Percentiles rank a stretch among this genome's conserved stretches.
Evolutionary conservation across 2,113 vertebrate species (phyloP).

Genomic region (Eptatretus burgeri): DNA sequence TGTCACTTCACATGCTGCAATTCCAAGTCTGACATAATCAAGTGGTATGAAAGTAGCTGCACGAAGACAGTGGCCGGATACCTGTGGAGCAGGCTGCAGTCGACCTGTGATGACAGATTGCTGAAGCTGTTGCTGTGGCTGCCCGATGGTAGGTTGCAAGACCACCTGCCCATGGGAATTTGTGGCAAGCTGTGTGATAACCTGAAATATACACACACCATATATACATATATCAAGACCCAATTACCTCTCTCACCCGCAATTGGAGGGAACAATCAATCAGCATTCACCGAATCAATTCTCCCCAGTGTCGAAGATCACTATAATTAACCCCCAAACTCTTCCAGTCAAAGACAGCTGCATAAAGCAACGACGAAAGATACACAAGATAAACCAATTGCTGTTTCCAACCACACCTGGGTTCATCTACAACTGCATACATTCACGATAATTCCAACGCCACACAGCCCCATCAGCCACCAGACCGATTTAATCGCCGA

Average conservation of each 20-base stretch:
- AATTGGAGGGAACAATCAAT: too few species aligned
- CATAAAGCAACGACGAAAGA: too few species aligned
- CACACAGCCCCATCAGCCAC: too few species aligned
- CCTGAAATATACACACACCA: background rate
- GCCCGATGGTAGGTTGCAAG: background rate
- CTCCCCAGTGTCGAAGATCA: background rate
- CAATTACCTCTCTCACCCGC: too few species aligned
- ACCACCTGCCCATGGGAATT: background rate
- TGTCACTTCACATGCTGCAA: too few species aligned
- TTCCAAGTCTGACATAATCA: background rate
- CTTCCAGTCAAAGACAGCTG: background rate
- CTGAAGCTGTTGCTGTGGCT: background rate
- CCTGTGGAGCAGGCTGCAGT: conserved; percentile 5
- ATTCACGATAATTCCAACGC: too few species aligned
- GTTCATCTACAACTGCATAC: background rate
- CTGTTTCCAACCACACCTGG: background rate
- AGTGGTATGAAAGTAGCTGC: too few species aligned
- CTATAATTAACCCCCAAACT: conserved; percentile 8
- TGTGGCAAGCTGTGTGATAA: conserved; percentile 2
- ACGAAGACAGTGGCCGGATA: background rate
- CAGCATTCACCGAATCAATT: too few species aligned
- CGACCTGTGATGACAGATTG: conserved; percentile 4
- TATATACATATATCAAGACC: too few species aligned
- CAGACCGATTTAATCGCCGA: too few species aligned
- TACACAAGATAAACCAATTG: background rate